Base-by-base conservation (phyloP, 2,888 invertebrate genomes). In the Lithophane leautieri region DNA sequence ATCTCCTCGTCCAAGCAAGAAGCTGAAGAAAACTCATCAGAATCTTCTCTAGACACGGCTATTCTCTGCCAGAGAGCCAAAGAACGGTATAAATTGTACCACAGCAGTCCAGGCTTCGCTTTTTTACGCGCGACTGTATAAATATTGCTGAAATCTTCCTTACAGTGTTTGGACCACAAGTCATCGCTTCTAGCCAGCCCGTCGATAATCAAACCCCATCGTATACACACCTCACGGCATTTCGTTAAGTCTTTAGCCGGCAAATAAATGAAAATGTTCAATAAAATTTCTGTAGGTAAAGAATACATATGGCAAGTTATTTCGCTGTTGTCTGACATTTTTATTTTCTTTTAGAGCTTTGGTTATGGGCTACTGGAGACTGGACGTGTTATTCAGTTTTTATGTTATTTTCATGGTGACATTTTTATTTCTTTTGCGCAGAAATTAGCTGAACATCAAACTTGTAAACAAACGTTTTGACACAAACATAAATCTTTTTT, bases 191-290 rank as follows among this genome's bases (percentile, higher is more conserved):
- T 81, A 0, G 83, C 70, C 2, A 94, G 54, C 4, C 82, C 88
- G 75, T 96, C 95, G 28, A 95, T 88, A n/a, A 94, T 90, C 7
- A 86, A 79, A 58, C 88, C 92, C 93, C 95, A 95, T 80, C 93
- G 88, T 0, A 56, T 16, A 71, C 94, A 94, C 0, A 96, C 93
- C 83, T 86, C 89, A 4, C 95, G 94, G 66, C 92, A 93, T 80
- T 76, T 90, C 0, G 90, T 88, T 2, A 95, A 73, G 0, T 93
- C 86, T 82, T 89, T 93, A 0, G 91, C 92, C 2, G 92, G 81
- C 67, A 95, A 81, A 81, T 82, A 90, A 0, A 89, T 86, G 70
- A 95, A 94, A 71, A 95, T 92, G 4, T 90, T 83, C 0, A 93
- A 66, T 0, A 94, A 63, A 6, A 95, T 84, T 86, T 96, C 95